Base-by-base conservation (phyloP, 2,888 invertebrate species). In the Blastobasis lacticolella region DNA sequence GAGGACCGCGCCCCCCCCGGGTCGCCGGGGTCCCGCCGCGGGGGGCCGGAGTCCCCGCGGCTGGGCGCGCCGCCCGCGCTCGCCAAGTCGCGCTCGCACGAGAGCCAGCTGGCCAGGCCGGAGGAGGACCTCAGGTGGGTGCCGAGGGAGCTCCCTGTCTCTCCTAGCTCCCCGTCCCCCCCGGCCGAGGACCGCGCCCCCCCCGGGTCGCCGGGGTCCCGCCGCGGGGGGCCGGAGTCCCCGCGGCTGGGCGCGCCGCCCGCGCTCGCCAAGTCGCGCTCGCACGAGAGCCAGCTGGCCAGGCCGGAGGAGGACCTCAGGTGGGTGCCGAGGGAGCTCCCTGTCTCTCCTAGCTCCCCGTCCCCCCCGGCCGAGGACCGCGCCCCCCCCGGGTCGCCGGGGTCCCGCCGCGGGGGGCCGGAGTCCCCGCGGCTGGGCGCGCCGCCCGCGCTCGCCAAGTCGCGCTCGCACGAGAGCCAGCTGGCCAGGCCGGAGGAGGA, bases 401-500 rank as follows among this genome's bases (percentile, higher is more conserved):
- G n/a, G n/a, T n/a, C n/a, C n/a, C n/a, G n/a, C n/a, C n/a, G n/a
- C n/a, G n/a, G n/a, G n/a, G 91, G 80, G 93, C 92, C 83, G 93
- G 92, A 91, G 91, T 57, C 83, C 57, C 83, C 89, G 50, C 81
- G 90, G 41, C 92, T 95, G 37, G 90, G 97, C 44, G 94, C 96
- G 71, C 95, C 95, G 75, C 95, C 94, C 75, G 92, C 95, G 8
- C 90, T 97, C 62, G 95, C 94, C 54, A 96, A 97, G 84, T 97
- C 97, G 57, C 94, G 95, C 72, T 97, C 97, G 45, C 96, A 97
- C 79, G 97, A 97, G 84, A 96, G 95, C 9, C 96, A 97, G 78
- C 90, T 96, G 56, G 94, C 92, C 49, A 59, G 78, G 49, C 60
- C 78, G 53, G 82, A 83, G 0, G 81, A 83, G 0, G 83, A 87